Evolutionary conservation across 92 coral and sea anemone species (phyloP), one percentile per base, ranked within the genome.

Genomic region (Palythoa grandiflora): DNA sequence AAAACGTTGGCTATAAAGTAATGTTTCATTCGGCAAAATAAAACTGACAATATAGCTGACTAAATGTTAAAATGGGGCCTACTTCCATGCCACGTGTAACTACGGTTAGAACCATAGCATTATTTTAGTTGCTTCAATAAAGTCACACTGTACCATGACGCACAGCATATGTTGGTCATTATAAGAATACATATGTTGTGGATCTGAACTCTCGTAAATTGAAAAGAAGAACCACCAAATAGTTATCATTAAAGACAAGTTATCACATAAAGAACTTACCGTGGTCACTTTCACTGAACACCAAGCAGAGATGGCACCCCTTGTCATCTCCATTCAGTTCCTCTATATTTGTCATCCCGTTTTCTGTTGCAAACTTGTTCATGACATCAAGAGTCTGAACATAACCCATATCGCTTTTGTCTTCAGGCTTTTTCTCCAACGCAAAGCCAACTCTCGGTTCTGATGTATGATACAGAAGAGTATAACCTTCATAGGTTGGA

Each of bases 231-330:
- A 16, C 47, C 15, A 63, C 79, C 36, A 52, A 54, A 59, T 12
- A 55, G 1, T 48, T 50, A 5, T 12, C 36, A 7, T 20, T 51
- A 50, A 53, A 50, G 38, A 76, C 9, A 12, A 50, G 19, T 14
- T 12, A 0, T 36, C 0, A 77, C 8, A 55, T 39, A 65, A 80
- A 3, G 59, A 16, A 88, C 95, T 90, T 17, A 93, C 95, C 93
- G 57, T 88, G 92, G 17, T 73, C 16, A 7, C 75, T 75, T 77
- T 61, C 84, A 40, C 71, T 80, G 65, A 89, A 79, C 35, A 83
- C 83, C 91, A 94, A 91, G 87, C 98, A 95, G 71, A 95, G 78
- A 36, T 95, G 98, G 75, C 98, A 93, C 17, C 98, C 98, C 36
- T 85, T 70, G 78, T 91, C 54, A 0, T 93, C 93, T 71, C 78